Evolutionary conservation across 2,888 invertebrate genomes (phyloP), one percentile per base, ranked within the genome.

Genomic region (Pyrrhosoma nymphula): DNA sequence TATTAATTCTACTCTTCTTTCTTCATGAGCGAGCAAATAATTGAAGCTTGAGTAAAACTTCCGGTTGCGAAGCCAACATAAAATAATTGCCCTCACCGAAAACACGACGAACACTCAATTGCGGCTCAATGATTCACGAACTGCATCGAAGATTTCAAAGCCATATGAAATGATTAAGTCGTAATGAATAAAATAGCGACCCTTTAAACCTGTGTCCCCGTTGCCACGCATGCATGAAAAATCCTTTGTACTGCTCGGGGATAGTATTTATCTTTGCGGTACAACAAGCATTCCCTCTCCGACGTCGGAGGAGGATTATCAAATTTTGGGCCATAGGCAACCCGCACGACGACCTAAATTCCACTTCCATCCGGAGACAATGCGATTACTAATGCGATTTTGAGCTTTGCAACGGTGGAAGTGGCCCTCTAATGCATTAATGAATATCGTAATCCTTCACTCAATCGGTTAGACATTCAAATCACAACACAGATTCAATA

Each of bases 361-460:
- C 82, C 82, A 18, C 35, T 35, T 82, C 35, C 82, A 10, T 35
- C 16, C 35, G 35, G 10, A 35, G 82, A 26, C 30, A 82, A 35
- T 82, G 82, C 18, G 82, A 82, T 82, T 82, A 82, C 82, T 35
- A 35, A 35, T 30, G 82, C 82, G 82, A 82, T 82, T 82, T 82
- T 82, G 82, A 82, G 82, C 30, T 35, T 82, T 82, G 35, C 82
- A 82, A 4, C 47, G 69, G 26, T 60, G 60, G 60, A 60, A 69
- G 26, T 69, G 26, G 26, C 26, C 8, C 69, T 26, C 2, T 69
- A 16, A 69, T 69, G 69, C 69, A 26, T 26, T 69, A 1, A 69
- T 26, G 69, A 69, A 69, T 26, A 1, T 4, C 23, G 1, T 69
- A 26, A 69, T 20, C 23, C 18, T 60, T 26, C 23, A 8, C 10